Conservation (phyloP, 2,888 invertebrate species). For the Catonia carolina region DNA sequence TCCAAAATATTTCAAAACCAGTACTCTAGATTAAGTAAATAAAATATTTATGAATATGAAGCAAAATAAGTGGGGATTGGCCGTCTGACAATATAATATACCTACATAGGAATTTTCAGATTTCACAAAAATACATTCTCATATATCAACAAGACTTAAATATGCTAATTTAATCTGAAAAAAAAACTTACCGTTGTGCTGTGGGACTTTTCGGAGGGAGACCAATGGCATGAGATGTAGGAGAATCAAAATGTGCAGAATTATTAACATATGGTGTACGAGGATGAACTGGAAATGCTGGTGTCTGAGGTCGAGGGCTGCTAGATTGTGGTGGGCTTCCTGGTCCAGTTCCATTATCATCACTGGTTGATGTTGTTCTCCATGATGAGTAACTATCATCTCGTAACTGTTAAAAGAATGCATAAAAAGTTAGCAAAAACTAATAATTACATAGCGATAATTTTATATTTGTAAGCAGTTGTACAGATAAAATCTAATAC, state of each 20-base stretch:
- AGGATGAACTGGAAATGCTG: slow-evolving; percentile 88
- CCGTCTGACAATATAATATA: no score
- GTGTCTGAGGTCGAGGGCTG: slow-evolving; percentile 73
- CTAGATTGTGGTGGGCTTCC: slow-evolving; percentile 46
- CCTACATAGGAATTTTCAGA: no score
- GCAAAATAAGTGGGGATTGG: no score
- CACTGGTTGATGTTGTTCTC: slow-evolving; percentile 53
- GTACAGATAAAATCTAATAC: slow-evolving; percentile 5
- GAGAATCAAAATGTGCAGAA: slow-evolving; percentile 41
- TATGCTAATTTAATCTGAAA: no score
- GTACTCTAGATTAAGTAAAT: no score
- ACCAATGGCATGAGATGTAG: slow-evolving; percentile 49
- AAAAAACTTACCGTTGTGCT: slow-evolving; percentile 53
- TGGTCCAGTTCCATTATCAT: slow-evolving; percentile 42
- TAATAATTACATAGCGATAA: neutral
- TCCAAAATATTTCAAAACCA: no score
- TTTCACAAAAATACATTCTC: no score
- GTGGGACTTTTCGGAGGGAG: slow-evolving; percentile 76
- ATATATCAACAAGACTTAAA: no score
- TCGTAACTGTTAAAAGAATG: slow-evolving; percentile 47
- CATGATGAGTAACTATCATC: slow-evolving; percentile 63
- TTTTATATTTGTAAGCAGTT: no score
- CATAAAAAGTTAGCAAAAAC: no score
- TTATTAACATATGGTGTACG: slow-evolving; percentile 81
- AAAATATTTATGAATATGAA: no score